Evolutionary conservation across 2,888 invertebrate species (phyloP).

Genomic region (Fabriciana adippe): DNA sequence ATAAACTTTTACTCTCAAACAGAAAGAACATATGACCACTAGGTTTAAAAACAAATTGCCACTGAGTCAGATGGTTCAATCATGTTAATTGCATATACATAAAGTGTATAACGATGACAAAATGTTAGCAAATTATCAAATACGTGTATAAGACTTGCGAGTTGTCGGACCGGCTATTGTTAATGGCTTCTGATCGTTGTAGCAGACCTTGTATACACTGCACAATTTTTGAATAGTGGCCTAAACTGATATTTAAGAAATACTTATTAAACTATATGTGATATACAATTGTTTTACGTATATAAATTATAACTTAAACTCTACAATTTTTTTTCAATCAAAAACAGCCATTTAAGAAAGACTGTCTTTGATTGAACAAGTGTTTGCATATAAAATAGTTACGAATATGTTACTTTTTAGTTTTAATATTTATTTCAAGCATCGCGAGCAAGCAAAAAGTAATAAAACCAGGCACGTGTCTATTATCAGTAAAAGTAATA

Average conservation of each 20-base stretch:
- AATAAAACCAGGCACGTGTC: not conserved
- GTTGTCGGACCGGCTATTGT: slow-evolving; percentile 42
- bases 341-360: too few species aligned
- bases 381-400: too few species aligned
- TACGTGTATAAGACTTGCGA: slow-evolving; percentile 37
- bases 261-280: not conserved
- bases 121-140: slow-evolving; percentile 38
- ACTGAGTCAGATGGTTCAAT: not conserved
- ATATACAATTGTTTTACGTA: not conserved
- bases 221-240: not conserved
- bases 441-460: not conserved
- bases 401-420: too few species aligned
- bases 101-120: slow-evolving; percentile 22
- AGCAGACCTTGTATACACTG: slow-evolving; percentile 24
- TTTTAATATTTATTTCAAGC: not conserved
- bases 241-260: not conserved
- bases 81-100: slow-evolving; percentile 10
- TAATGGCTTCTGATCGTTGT: slow-evolving; percentile 41
- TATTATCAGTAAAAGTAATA: not conserved
- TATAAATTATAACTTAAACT: too few species aligned
- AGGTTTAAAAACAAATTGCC: not conserved
- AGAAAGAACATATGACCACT: not conserved
- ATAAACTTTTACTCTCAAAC: not conserved
- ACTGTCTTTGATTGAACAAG: too few species aligned
- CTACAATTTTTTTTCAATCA: too few species aligned